A percentile compares a stretch with the other conserved stretches of the same genome.
These are phyloP conservation scores for Pristionchus entomophagus DNA, from an alignment of 2,888 invertebrate species.

Conservation along the genomic window DNA sequence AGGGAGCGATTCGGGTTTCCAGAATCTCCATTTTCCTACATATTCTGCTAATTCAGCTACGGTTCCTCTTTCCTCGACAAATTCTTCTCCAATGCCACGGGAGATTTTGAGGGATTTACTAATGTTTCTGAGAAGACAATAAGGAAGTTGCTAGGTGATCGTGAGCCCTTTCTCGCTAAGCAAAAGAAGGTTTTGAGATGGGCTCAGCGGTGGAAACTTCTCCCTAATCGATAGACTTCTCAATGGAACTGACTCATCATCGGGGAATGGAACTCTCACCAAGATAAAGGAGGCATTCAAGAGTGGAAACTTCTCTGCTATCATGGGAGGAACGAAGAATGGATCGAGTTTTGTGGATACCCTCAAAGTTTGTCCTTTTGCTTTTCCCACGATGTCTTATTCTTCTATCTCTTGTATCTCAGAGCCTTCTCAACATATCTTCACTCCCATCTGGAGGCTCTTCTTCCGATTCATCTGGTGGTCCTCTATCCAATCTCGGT, in stretches of 20 bases:
- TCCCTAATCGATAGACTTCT: neutral
- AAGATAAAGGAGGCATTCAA: slow-evolving; percentile 1
- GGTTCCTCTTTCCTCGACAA: neutral
- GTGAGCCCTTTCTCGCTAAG: neutral
- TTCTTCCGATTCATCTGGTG: neutral
- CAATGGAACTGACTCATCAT: neutral
- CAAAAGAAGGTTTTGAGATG: neutral
- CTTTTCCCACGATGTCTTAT: no score
- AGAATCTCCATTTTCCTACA: neutral
- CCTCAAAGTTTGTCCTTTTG: neutral
- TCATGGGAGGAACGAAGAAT: neutral
- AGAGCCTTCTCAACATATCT: neutral
- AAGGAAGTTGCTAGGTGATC: neutral
- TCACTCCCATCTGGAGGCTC: neutral
- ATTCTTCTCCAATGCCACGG: neutral
- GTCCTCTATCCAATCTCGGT: neutral
- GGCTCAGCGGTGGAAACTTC: neutral
- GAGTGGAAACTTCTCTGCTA: neutral
- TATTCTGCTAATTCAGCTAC: neutral
- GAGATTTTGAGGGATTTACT: neutral
- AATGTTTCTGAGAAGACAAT: neutral
- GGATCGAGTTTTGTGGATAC: neutral
- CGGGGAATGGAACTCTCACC: neutral
- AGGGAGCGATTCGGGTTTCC: neutral
- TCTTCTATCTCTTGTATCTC: no score